Evolutionary conservation across 2,888 invertebrate species (phyloP), one percentile per base, ranked within the genome.

Genomic region (Nephrocerus scutellatus): DNA sequence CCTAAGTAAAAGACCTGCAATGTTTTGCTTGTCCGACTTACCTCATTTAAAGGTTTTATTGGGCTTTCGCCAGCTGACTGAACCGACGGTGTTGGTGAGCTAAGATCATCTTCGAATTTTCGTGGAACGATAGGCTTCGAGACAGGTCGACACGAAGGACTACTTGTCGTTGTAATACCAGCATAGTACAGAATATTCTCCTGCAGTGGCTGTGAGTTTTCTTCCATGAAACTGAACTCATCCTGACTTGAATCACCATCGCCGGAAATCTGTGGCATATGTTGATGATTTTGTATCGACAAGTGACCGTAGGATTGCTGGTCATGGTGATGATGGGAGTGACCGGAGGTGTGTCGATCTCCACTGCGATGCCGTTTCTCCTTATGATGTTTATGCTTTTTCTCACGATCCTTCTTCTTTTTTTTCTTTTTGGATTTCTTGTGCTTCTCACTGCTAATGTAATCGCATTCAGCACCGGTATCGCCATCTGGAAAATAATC

Each of bases 401-500:
- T 78, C 53, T 81, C 80, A 40, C 78, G 74, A 53, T 76, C 76
- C 62, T 83, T 84, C 68, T 84, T 84, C 70, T 84, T 84, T 65
- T 84, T 84, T 60, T 84, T 84, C 66, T 84, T 84, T 56, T 84
- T 83, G 1, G 79, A 73, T 56, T 82, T 82, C 50, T 82, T 83
- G 52, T 81, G 80, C 4, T 75, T 74, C 31, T 71, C 68, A 10
- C 39, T 19, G 0, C 60, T 61, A 37, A 58, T 52, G 28, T 64
- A 59, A 7, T 56, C 61, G 1, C 39, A 38, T 26, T 46, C n/a
- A n/a, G n/a, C n/a, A n/a, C n/a, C n/a, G n/a, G 25, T 37, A 34
- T 44, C 42, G n/a, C 37, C 46, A 10, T 22, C 32, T 3, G 18
- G 8, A 7, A 37, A 23, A 6, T 32, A 32, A 0, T 36, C 36